These are phyloP conservation scores for Athalia cordata DNA, from an alignment of 2,888 invertebrate genomes.

Conservation along the genomic window DNA sequence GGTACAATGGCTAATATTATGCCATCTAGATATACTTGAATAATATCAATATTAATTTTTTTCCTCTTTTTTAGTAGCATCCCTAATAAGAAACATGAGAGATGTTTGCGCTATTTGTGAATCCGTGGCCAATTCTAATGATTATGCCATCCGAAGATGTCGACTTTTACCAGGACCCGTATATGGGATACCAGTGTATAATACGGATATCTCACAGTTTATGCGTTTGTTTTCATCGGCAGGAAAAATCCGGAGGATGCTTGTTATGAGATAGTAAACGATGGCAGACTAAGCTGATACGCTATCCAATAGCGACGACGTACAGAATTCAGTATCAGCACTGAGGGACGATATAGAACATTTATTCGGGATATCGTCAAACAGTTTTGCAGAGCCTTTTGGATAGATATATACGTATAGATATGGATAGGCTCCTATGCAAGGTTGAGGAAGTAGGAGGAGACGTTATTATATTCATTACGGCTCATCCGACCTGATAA, in stretches of 20 bases:
- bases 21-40: not conserved
- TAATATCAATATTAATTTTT: no score
- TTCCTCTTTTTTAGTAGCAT: no score
- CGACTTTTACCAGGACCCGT: not conserved
- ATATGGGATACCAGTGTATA: no score
- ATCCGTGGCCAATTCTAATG: slow-evolving; percentile 11
- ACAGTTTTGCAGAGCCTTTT: slow-evolving; percentile 35
- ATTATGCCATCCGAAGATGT: slow-evolving; percentile 2
- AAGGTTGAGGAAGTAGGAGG: slow-evolving; percentile 24
- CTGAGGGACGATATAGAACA: slow-evolving; percentile 20
- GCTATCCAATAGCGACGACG: not conserved
- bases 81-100: no score
- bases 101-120: no score
- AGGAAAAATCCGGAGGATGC: slow-evolving; percentile 31
- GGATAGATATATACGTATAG: slow-evolving; percentile 5
- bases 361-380: slow-evolving; percentile 21
- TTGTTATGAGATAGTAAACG: slow-evolving; percentile 1
- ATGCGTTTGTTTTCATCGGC: slow-evolving; percentile 41
- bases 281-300: not conserved
- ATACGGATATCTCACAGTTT: slow-evolving; percentile 15
- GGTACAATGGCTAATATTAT: not conserved
- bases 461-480: slow-evolving; percentile 62
- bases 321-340: slow-evolving; percentile 20
- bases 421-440: slow-evolving; percentile 37
- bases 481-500: slow-evolving; percentile 61